Evolutionary conservation across 2,113 vertebrate species (phyloP), one percentile per base, ranked within the genome.

Genomic region (Eidolon helvum): DNA sequence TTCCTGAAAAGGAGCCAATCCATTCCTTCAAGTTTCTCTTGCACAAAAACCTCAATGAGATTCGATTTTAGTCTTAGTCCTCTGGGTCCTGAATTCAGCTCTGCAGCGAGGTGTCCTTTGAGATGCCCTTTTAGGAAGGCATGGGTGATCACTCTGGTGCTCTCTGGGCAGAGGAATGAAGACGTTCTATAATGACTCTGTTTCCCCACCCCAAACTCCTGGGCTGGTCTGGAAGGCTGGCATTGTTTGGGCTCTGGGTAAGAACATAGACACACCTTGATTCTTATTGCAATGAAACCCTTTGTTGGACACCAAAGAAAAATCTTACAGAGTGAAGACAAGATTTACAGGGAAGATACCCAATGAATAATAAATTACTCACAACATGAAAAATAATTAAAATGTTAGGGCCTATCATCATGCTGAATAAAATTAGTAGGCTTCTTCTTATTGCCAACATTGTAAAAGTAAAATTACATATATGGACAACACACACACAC

Each of bases 281-380:
- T 99, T 98, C 98, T 99, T 99, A 98, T 98, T 99, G 98, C 98
- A 98, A 96, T 99, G 98, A 99, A 99, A 99, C 98, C 97, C 98
- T 98, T 98, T 98, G 98, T 98, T 98, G 98, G 97, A 97, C 98
- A 98, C 77, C 94, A 98, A 98, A 98, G 96, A 98, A 96, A 98
- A 95, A 5, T 97, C 98, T 97, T 96, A 98, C 94, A 99, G 98
- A 98, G 96, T 94, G 92, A 97, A 97, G 97, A 94, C 78, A 96
- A 98, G 98, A 97, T 98, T 98, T 7, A 24, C 71, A 68, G 95
- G 93, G 98, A 95, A 98, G 98, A 98, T 98, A 98, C 91, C 18
- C 40, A 98, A 89, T 98, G 98, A 98, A 98, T 98, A 98, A 97
- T 97, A 98, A 99, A 98, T 98, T 99, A 98, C 98, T 98, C 98